These are phyloP conservation scores for Idris sp. DNA, from an alignment of 1,140 invertebrate species.

Conservation along the genomic window DNA sequence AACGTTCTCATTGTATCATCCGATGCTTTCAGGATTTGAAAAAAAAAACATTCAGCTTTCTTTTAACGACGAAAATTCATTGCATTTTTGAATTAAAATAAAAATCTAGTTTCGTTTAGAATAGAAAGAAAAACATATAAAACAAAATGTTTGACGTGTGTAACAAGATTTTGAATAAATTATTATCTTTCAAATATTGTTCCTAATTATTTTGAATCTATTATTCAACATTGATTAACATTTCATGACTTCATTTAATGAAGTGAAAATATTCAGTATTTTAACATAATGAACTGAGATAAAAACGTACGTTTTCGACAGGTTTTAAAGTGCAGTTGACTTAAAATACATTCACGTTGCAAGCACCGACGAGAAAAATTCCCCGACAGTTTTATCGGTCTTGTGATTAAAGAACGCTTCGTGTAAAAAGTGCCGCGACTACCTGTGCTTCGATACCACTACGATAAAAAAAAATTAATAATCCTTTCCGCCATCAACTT, in stretches of 20 bases:
- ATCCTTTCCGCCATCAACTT: slow-evolving; percentile 47
- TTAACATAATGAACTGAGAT: slow-evolving; percentile 23
- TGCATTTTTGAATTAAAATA: slow-evolving; percentile 20
- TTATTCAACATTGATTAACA: no score
- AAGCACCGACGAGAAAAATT: slow-evolving; percentile 34
- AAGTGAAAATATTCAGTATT: slow-evolving; percentile 3
- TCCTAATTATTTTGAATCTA: no score
- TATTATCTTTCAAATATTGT: no score
- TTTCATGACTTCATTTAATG: not conserved
- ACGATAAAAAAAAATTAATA: slow-evolving; percentile 42
- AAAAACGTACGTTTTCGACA: slow-evolving; percentile 34
- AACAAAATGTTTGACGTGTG: no score
- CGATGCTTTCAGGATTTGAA: slow-evolving; percentile 21
- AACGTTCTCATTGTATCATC: slow-evolving; percentile 6
- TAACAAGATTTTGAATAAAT: not conserved
- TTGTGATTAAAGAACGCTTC: slow-evolving; percentile 41
- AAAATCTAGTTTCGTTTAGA: slow-evolving; percentile 10
- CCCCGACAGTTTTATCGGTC: slow-evolving; percentile 44
- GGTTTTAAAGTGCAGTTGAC: slow-evolving; percentile 19
- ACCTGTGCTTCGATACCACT: slow-evolving; percentile 41
- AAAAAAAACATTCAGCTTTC: slow-evolving; percentile 27
- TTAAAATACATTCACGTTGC: slow-evolving; percentile 37
- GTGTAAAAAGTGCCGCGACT: slow-evolving; percentile 46
- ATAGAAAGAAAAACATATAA: slow-evolving; percentile 4
- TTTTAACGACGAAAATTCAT: slow-evolving; percentile 20